Evolutionary conservation across 2,888 invertebrate genomes (phyloP), one percentile per base, ranked within the genome.

Genomic region (Agrilus biguttatus): DNA sequence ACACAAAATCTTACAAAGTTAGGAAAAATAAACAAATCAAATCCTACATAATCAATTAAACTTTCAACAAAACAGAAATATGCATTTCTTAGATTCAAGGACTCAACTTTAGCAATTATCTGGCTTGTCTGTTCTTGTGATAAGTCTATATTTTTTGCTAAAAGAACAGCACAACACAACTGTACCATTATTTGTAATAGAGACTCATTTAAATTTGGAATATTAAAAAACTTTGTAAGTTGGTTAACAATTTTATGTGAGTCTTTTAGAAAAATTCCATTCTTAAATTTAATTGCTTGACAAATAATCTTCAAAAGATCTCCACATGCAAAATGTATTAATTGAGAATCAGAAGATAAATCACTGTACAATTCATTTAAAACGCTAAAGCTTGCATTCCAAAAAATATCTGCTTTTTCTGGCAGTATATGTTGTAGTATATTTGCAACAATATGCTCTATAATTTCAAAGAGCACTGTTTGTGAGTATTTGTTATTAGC

Each of bases 1-100:
- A 69, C 55, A 33, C 77, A 75, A 54, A 72, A 74, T 41, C 73
- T 73, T 21, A 85, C 54, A 46, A 83, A 75, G 13, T 73, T 70
- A 0, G 85, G 83, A 40, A 87, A 63, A 47, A 87, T 74, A 32
- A 83, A 69, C 49, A 79, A 70, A 57, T 87, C 85, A 61, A 85
- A 86, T 40, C 78, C 77, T 0, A 78, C 70, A 56, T 80, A 81
- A 32, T 71, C 62, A 33, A 75, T 69, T 4, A 85, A 74, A 60
- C 77, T 74, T 53, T 77, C 73, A 3, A 84, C 73, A 55, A 84
- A 79, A 43, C 73, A 69, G 40, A 81, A 70, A 32, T 80, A 68
- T 14, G 81, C 69, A 32, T 67, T 63, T 38, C 72, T 69, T 42
- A 75, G 68, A 8, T 72, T 67, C 10, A 80, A 59, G 10, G 69